Evolutionary conservation across 2,797 vertebrate species (phyloP).

Genomic region (Phalanger gymnotis): DNA sequence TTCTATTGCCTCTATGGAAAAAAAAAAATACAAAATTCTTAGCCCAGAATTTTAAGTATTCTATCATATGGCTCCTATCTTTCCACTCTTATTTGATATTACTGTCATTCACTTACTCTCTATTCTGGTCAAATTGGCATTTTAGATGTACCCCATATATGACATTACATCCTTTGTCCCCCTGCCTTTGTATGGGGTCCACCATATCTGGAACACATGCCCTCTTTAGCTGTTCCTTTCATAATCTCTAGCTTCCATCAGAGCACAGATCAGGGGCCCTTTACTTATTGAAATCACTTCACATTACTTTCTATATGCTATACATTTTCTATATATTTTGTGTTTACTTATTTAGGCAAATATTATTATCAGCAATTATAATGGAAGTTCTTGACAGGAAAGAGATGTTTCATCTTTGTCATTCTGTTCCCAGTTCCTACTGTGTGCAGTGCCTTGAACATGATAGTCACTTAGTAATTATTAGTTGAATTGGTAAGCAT

Average conservation of each 20-base stretch:
- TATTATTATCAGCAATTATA: neutral
- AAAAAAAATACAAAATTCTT: neutral
- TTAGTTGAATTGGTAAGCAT: neutral
- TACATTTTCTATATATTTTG: neutral
- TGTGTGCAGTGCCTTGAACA: neutral
- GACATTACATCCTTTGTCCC: neutral
- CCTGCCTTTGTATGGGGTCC: neutral
- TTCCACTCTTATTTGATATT: neutral
- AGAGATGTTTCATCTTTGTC: neutral
- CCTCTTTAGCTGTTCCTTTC: neutral
- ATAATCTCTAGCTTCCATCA: neutral
- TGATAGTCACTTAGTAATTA: neutral
- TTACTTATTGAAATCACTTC: neutral
- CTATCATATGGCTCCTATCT: neutral
- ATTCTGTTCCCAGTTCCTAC: neutral
- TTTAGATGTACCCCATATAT: neutral
- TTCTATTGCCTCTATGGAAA: neutral
- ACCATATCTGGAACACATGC: neutral
- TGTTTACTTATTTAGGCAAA: neutral
- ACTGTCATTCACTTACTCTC: neutral
- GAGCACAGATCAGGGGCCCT: neutral
- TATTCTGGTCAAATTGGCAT: neutral
- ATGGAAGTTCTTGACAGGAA: neutral
- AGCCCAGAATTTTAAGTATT: neutral
- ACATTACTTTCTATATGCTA: neutral